Conservation (phyloP, 64 coral and sea anemone species). For the Catalaphyllia jardinei region DNA sequence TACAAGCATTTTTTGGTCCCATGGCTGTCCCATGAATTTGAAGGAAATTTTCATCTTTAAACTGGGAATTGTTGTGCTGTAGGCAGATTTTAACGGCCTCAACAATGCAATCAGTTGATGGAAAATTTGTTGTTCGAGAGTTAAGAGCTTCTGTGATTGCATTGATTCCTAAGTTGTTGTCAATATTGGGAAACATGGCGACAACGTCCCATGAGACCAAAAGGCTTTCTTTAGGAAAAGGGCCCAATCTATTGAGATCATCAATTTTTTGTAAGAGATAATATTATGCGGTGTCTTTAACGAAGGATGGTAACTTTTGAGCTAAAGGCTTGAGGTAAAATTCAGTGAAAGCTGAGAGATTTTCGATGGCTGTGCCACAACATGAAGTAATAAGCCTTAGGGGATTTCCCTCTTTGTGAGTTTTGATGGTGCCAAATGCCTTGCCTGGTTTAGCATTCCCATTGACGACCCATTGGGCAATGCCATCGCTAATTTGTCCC, state of each 20-base stretch:
- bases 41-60: conserved; percentile 7
- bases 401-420: conserved; percentile 39
- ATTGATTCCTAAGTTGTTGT: too few species aligned
- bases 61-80: conserved; percentile 27
- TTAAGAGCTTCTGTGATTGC: too few species aligned
- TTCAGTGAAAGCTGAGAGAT: conserved; percentile 38
- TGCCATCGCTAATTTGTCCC: conserved; percentile 22
- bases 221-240: conserved; percentile 1
- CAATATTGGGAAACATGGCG: neutral
- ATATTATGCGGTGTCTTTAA: conserved; percentile 49
- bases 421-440: conserved; percentile 49
- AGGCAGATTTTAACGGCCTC: conserved; percentile 13
- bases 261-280: conserved; percentile 28
- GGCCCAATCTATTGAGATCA: conserved; percentile 4
- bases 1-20: conserved; percentile 53
- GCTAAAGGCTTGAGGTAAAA: conserved; percentile 50
- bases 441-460: conserved; percentile 1
- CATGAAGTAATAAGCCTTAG: conserved; percentile 35
- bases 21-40: conserved; percentile 48
- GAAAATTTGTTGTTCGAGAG: too few species aligned
- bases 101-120: too few species aligned
- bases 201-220: conserved; percentile 20
- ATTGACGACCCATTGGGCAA: conserved; percentile 21
- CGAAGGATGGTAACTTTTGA: conserved; percentile 36
- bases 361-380: conserved; percentile 43